Conservation (phyloP, 2,113 vertebrate species). For the Collichthys lucidus region DNA sequence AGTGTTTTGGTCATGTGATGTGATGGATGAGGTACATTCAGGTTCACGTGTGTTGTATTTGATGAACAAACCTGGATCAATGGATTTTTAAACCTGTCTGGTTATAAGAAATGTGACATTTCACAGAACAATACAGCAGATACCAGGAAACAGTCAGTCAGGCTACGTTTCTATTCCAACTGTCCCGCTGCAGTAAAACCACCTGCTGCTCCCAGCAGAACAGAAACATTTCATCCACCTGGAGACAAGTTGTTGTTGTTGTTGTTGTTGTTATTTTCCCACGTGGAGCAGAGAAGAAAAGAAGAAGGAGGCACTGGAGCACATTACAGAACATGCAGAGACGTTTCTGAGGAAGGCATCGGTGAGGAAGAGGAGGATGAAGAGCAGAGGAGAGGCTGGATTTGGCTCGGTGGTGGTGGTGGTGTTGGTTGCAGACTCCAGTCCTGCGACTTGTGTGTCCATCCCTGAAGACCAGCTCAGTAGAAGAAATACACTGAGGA, state of each 20-base stretch:
- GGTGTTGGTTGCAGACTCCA: constrained; percentile 16
- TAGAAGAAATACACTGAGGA: constrained; percentile 85
- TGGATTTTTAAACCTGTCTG: neutral
- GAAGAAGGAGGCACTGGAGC: constrained; percentile 21
- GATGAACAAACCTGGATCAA: neutral
- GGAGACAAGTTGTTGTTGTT: neutral
- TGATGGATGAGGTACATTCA: neutral
- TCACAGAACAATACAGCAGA: neutral
- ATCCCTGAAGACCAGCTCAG: constrained; percentile 70
- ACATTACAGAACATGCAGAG: constrained; percentile 12
- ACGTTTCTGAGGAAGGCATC: constrained; percentile 57
- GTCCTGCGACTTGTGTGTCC: constrained; percentile 27
- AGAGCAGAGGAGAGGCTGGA: constrained; percentile 52
- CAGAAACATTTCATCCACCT: neutral
- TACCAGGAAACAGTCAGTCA: neutral
- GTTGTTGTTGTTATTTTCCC: too few species aligned
- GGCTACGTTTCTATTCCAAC: neutral
- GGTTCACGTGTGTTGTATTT: neutral
- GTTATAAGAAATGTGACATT: neutral
- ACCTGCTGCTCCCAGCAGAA: neutral
- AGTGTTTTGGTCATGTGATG: neutral
- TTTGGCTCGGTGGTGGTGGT: constrained; percentile 3
- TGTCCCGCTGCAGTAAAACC: neutral
- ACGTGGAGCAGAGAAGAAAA: neutral
- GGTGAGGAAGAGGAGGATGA: constrained; percentile 28